Evolutionary conservation across 1,140 invertebrate genomes (phyloP).

Genomic region (Brachionus asplanchnoidis): DNA sequence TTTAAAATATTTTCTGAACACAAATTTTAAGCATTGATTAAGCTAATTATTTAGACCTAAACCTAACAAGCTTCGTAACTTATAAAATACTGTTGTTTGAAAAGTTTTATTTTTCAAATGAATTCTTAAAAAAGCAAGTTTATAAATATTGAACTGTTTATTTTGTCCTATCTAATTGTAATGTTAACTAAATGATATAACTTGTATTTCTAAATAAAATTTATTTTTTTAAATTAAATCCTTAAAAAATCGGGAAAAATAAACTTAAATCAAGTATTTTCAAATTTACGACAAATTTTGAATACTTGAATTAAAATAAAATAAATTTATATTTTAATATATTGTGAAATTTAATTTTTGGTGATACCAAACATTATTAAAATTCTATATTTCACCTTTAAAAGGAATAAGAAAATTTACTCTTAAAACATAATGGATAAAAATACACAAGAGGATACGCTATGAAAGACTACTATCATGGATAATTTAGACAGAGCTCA

Average conservation of each 20-base stretch:
- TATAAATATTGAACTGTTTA: not conserved
- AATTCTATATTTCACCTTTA: too few species aligned
- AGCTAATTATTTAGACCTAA: not conserved
- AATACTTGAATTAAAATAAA: too few species aligned
- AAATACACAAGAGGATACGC: not conserved
- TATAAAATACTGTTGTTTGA: not conserved
- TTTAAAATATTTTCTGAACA: not conserved
- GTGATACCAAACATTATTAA: too few species aligned
- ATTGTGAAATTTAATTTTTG: too few species aligned
- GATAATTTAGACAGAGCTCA: not conserved
- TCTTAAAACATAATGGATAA: not conserved
- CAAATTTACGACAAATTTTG: too few species aligned
- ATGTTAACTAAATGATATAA: not conserved
- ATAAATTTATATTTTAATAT: too few species aligned
- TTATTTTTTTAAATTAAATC: too few species aligned
- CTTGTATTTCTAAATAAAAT: too few species aligned
- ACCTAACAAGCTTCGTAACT: not conserved
- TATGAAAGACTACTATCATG: not conserved
- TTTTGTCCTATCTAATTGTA: not conserved
- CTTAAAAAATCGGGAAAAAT: too few species aligned
- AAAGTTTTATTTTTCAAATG: too few species aligned
- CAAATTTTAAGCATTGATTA: not conserved
- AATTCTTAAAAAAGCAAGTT: too few species aligned
- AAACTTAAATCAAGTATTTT: too few species aligned
- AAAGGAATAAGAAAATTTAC: not conserved